A percentile compares a stretch with the other conserved stretches of the same genome.
These are phyloP conservation scores for Isoperla grammatica DNA, from an alignment of 2,888 invertebrate genomes.

Conservation along the genomic window DNA sequence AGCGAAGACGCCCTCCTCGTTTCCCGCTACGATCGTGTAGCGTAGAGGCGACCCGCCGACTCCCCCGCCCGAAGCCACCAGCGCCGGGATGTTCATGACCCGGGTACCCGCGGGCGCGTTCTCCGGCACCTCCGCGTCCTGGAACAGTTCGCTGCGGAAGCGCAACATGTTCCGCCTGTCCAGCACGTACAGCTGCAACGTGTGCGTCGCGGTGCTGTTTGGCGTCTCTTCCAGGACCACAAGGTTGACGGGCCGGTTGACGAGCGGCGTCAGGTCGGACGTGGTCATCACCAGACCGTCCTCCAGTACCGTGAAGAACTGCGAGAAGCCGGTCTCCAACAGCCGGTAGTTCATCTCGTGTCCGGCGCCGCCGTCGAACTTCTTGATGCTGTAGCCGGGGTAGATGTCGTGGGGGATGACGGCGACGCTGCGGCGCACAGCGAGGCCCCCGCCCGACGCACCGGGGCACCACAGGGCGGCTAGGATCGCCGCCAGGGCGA, in stretches of 20 bases:
- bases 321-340: slow-evolving; percentile 72
- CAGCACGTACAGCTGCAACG: slow-evolving; percentile 74
- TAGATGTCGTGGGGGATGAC: slow-evolving; percentile 85
- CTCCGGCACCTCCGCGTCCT: slow-evolving; percentile 65
- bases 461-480: slow-evolving; percentile 17
- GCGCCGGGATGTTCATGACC: slow-evolving; percentile 63
- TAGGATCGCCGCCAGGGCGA: slow-evolving; percentile 18
- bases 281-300: slow-evolving; percentile 90
- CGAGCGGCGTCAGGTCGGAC: slow-evolving; percentile 72
- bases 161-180: slow-evolving; percentile 76
- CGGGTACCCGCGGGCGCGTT: slow-evolving; percentile 67
- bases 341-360: slow-evolving; percentile 51
- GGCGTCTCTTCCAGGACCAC: slow-evolving; percentile 76
- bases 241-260: slow-evolving; percentile 74
- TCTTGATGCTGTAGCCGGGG: slow-evolving; percentile 81
- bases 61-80: slow-evolving; percentile 53
- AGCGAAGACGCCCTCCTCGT: slow-evolving; percentile 67
- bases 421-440: slow-evolving; percentile 38
- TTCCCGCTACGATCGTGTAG: slow-evolving; percentile 74
- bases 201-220: slow-evolving; percentile 72
- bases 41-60: slow-evolving; percentile 62
- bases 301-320: slow-evolving; percentile 80
- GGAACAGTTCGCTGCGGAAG: slow-evolving; percentile 59
- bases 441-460: slow-evolving; percentile 9
- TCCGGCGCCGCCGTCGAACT: slow-evolving; percentile 52